Evolutionary conservation across 2,113 vertebrate species (phyloP), one percentile per base, ranked within the genome.

Genomic region (Sinosuthora webbiana): DNA sequence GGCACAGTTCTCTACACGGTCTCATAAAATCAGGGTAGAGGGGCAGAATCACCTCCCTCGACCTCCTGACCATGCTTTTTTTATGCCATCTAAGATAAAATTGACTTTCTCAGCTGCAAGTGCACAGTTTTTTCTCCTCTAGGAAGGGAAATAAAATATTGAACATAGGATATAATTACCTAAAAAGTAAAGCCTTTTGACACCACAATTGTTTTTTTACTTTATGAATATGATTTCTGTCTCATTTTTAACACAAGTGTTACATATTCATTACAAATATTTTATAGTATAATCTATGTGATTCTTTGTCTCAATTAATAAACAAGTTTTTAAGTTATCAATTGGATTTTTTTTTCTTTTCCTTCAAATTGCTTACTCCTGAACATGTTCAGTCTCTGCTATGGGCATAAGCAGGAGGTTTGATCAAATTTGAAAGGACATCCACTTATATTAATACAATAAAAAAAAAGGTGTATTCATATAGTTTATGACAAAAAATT

Each of bases 31-130:
- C 14, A 22, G 24, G 83, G 9, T 0, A 25, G 56, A 35, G 24
- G 6, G 8, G 13, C 0, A 81, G 12, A 71, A 64, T 6, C 31
- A 20, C 8, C 5, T n/a, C 16, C 22, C 5, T 44, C 0, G 0
- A 28, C 33, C 16, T 73, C 22, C 14, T 59, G 8, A 2, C 5
- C 35, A 37, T 3, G 2, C 0, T 15, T 24, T 45, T 49, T 68
- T 52, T 31, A 30, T 67, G 19, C 21, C 75, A 8, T 7, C 6
- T 19, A 70, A 31, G 12, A 30, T 15, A 47, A 0, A 1, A 3
- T 1, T 49, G 4, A 35, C 18, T 64, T 87, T 87, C 49, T 56
- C 25, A 44, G 9, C 2, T 80, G 10, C 17, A 63, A 55, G 8
- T n/a, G 5, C 7, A 50, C 33, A 24, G 3, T 11, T 35, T 77